Evolutionary conservation across 2,888 invertebrate species (phyloP), one percentile per base, ranked within the genome.

Genomic region (Chironomus riparius): DNA sequence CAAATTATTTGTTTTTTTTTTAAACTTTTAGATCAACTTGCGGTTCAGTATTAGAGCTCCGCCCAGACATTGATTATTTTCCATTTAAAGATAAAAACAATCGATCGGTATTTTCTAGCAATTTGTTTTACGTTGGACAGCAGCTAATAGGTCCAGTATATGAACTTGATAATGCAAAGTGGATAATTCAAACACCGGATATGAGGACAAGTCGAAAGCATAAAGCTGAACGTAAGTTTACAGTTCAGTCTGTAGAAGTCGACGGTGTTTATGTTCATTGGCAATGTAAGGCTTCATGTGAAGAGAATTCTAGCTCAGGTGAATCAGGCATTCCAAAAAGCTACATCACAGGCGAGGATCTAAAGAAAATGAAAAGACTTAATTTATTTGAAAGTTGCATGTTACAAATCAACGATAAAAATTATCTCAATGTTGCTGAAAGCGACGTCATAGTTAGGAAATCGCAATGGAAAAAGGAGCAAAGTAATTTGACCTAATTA

Each of bases 351-450:
- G 92, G 92, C 76, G 92, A 93, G 13, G 92, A 94, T 80, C 86
- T 96, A 24, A 90, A 91, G 81, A 90, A 93, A 80, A 85, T 97
- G 72, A 92, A 93, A 82, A 87, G 93, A 78, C 85, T 97, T 78
- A 95, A 94, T 81, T 91, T 94, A 76, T 94, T 94, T 80, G 93
- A 93, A 82, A 91, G 94, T 62, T 93, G 93, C 82, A 93, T 93
- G 79, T 87, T 95, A 79, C 95, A 97, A 86, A 91, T 97, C 68
- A 93, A 94, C 76, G 96, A 97, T 84, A 88, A 94, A 78, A 92
- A 92, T 83, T 92, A 92, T 83, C 90, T 97, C 81, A 90, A 90
- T 77, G 88, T 95, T 79, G 89, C 89, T 77, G 87, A 90, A 10
- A 88, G 88, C 79, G 96, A 97, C 85, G 87, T 87, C 48, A 87